These are phyloP conservation scores for Haliclona indistincta DNA, from an alignment of 37 sponge, comb jelly and placozoan genomes.

Conservation along the genomic window DNA sequence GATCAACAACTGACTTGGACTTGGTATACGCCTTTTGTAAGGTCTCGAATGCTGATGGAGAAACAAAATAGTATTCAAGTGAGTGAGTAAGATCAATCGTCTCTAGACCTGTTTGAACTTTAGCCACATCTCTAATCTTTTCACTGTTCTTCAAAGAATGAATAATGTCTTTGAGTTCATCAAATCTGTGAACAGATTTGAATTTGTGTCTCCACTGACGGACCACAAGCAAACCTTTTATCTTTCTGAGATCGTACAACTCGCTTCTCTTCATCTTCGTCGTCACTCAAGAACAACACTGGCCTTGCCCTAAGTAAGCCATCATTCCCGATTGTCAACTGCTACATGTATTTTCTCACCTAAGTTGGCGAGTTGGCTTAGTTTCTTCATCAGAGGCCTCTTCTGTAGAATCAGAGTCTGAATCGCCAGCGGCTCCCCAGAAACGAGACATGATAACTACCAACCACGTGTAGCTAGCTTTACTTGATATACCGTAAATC, in stretches of 20 bases:
- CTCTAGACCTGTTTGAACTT: constrained; percentile 75
- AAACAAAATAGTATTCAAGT: not conserved
- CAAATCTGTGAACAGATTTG: constrained; percentile 53
- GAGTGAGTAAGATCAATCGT: not conserved
- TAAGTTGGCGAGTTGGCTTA: constrained; percentile 11
- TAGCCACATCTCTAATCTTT: constrained; percentile 94
- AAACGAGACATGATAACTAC: constrained; percentile 80
- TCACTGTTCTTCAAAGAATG: constrained; percentile 82
- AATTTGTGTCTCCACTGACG: not conserved
- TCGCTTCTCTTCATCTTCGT: constrained; percentile 93
- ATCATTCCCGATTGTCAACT: not conserved
- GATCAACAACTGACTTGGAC: constrained; percentile 80
- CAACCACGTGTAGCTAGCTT: too few species aligned
- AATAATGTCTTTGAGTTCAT: constrained; percentile 79
- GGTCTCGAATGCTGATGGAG: constrained; percentile 71
- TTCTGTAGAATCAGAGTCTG: constrained; percentile 65
- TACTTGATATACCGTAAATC: too few species aligned
- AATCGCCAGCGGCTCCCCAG: constrained; percentile 86
- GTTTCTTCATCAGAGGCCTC: constrained; percentile 75
- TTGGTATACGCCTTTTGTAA: constrained; percentile 74
- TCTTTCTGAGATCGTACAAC: constrained; percentile 92
- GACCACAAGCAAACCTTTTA: constrained; percentile 63
- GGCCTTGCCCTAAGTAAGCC: not conserved
- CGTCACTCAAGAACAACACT: constrained; percentile 51
- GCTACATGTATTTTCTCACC: too few species aligned